These are phyloP conservation scores for Hydrocynus forskahlii DNA, from an alignment of 2,797 vertebrate genomes.

Conservation along the genomic window DNA sequence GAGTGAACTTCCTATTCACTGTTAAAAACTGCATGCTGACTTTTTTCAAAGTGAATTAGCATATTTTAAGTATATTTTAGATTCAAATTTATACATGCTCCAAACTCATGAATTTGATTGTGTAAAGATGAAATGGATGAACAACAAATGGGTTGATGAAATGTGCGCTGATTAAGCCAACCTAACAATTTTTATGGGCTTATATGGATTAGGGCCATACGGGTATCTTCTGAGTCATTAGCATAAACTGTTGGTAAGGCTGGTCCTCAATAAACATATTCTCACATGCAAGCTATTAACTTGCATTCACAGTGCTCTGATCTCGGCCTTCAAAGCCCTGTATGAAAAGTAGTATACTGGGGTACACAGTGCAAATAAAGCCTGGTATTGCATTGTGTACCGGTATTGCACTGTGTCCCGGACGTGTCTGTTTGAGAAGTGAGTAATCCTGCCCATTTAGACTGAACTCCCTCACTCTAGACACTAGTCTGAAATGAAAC, in stretches of 20 bases:
- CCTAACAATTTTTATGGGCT: too few species aligned
- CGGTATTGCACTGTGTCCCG: neutral
- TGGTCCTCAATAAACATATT: neutral
- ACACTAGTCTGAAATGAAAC: conserved; percentile 59
- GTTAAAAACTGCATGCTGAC: neutral
- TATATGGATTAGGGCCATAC: too few species aligned
- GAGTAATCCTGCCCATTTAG: conserved; percentile 46
- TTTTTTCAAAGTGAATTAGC: neutral
- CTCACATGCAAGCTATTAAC: conserved; percentile 1
- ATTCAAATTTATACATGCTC: too few species aligned
- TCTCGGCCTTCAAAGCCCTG: neutral
- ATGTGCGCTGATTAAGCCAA: too few species aligned
- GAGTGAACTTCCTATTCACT: neutral
- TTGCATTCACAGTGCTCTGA: conserved; percentile 14
- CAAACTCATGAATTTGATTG: too few species aligned
- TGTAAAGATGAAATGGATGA: neutral
- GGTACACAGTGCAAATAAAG: conserved; percentile 2
- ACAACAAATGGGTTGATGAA: neutral
- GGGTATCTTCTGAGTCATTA: neutral
- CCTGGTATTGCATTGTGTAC: neutral
- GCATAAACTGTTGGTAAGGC: neutral
- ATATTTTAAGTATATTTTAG: too few species aligned
- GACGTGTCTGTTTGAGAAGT: conserved; percentile 31
- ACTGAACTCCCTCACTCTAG: conserved; percentile 42
- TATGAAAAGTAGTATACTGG: conserved; percentile 6